A percentile compares a stretch with the other conserved stretches of the same genome.
phyloP scores from a whole-genome alignment of 2,113 vertebrate species.

The Hemibagrus wyckioides region DNA sequence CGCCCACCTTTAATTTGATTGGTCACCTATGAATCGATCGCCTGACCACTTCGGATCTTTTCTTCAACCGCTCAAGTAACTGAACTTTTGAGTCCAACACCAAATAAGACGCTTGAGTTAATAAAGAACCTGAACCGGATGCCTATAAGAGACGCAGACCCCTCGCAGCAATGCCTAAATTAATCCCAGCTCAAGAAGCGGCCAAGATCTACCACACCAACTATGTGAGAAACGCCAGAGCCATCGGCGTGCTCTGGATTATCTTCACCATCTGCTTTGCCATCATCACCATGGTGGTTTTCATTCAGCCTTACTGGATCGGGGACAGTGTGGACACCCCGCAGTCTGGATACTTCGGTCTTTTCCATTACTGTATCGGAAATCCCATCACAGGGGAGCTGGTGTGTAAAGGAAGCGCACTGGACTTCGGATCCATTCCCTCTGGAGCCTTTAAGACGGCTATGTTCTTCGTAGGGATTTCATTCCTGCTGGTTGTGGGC shows the following conservation, averaged over 20 bases:
- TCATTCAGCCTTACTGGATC: constrained; percentile 99
- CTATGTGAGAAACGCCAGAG: constrained; percentile 90
- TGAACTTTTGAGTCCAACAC: background rate
- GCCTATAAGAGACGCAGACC: background rate
- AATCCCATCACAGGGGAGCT: constrained; percentile 94
- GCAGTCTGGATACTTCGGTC: constrained; percentile 95
- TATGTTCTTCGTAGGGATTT: constrained; percentile 96
- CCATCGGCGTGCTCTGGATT: constrained; percentile 92
- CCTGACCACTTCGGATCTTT: background rate
- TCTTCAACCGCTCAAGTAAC: background rate
- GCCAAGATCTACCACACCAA: constrained; percentile 96
- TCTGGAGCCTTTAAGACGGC: constrained; percentile 97
- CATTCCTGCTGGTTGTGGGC: constrained; percentile 91
- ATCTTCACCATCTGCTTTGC: constrained; percentile 95
- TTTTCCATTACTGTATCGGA: constrained; percentile 96
- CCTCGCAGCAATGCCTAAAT: constrained; percentile 40
- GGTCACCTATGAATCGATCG: background rate
- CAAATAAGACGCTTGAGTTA: background rate
- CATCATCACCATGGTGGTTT: constrained; percentile 90
- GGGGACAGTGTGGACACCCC: constrained; percentile 96
- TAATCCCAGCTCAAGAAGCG: constrained; percentile 93
- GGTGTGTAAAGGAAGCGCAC: constrained; percentile 91
- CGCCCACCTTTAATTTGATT: background rate
- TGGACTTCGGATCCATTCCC: constrained; percentile 94
- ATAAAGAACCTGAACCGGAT: background rate